Evolutionary conservation across 2,797 vertebrate species (phyloP), one percentile per base, ranked within the genome.

Genomic region (Myotis vivesi): DNA sequence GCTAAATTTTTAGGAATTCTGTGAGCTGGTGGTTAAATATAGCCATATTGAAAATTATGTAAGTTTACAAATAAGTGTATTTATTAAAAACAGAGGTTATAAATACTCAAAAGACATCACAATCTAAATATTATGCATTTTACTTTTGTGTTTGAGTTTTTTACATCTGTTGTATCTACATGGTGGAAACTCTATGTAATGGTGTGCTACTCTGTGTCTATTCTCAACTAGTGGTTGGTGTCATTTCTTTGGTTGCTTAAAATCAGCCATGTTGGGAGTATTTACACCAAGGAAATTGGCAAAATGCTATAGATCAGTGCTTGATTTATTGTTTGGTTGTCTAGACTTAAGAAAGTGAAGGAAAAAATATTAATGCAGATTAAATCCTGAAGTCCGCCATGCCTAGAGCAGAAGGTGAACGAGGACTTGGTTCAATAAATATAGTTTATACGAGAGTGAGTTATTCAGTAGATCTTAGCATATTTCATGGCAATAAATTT

Each of bases 321-420:
- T 87, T 77, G 87, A 33, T 33, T 62, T 87, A 69, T 44, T 91
- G 11, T 85, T 77, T 91, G 49, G 30, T 81, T 85, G 20, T 83
- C 53, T 73, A 76, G 72, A 66, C 17, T 86, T 90, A 81, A 75
- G 46, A 69, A 89, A 82, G 64, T 46, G 38, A 86, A 91, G 22
- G 30, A 33, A 59, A 72, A 88, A 89, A 87, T 87, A 76, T 79
- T 46, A 86, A 69, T 15, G 3, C 28, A 73, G 28, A n/a, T 55
- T 55, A 71, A 84, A 75, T 20, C 92, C 55, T 30, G 87, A 91
- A 72, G 46, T 89, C n/a, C 68, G 13, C 13, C 22, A 17, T 89
- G 86, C 71, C 85, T 68, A 41, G 66, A 36, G 20, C 57, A 49
- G 17, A 44, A 77, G 72, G 30, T 59, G 49, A 59, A 72, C 28